phyloP scores from a whole-genome alignment of 2,797 vertebrate species.

The Lagocephalus sceleratus region DNA sequence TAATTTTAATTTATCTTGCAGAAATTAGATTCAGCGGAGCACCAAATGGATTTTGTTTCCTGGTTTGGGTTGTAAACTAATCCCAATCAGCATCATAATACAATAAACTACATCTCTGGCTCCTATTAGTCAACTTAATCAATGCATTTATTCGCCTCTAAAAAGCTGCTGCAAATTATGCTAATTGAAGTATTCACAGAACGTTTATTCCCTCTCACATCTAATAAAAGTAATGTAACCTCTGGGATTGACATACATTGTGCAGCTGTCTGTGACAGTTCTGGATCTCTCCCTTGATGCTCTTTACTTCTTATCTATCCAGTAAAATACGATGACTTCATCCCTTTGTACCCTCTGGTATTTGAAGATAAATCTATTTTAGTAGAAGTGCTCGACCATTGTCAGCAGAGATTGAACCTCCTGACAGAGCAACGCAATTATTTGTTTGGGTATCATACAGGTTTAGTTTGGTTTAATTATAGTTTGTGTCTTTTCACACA shows the following conservation, averaged over 20 bases:
- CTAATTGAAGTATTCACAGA: too few species aligned
- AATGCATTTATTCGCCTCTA: too few species aligned
- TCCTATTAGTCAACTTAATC: too few species aligned
- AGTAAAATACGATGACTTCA: slow-evolving; percentile 22
- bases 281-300: slow-evolving; percentile 22
- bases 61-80: too few species aligned
- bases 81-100: too few species aligned
- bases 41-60: too few species aligned
- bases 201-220: not conserved
- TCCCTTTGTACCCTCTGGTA: slow-evolving; percentile 21
- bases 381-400: not conserved
- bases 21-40: too few species aligned
- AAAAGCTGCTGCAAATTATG: too few species aligned
- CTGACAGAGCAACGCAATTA: not conserved
- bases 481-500: too few species aligned
- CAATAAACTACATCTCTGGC: too few species aligned
- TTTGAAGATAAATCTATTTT: slow-evolving; percentile 14
- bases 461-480: not conserved
- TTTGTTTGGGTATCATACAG: not conserved
- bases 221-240: not conserved
- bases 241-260: not conserved
- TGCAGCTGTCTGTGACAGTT: slow-evolving; percentile 20
- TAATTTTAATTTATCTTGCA: too few species aligned
- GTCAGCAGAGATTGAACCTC: slow-evolving; percentile 1
- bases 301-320: not conserved